Evolutionary conservation across 1,140 invertebrate species (phyloP).

Genomic region (Habropoda laboriosa): DNA sequence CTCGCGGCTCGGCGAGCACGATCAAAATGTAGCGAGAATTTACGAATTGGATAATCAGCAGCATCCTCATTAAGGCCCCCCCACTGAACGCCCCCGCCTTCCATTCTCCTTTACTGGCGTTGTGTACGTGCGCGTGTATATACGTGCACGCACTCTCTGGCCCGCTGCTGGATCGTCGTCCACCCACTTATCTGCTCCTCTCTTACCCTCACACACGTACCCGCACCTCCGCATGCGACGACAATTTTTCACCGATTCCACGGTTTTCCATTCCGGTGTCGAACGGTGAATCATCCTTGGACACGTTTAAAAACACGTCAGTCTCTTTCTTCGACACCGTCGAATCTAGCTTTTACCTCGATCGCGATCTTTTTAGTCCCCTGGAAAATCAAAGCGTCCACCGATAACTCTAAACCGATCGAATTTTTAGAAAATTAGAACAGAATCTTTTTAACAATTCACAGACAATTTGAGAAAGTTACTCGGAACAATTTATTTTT

Average conservation of each 20-base stretch:
- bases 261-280: conserved; percentile 23
- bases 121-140: conserved; percentile 36
- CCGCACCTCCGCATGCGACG: background rate
- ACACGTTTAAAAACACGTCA: conserved; percentile 18
- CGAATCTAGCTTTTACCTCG: background rate
- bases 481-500: too few species aligned
- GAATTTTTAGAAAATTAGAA: too few species aligned
- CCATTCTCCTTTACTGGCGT: conserved; percentile 69
- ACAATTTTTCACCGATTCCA: conserved; percentile 54
- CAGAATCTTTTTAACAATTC: too few species aligned
- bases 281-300: conserved; percentile 25
- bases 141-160: background rate
- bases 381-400: too few species aligned
- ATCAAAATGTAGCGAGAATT: conserved; percentile 83
- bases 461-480: too few species aligned
- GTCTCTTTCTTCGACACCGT: background rate
- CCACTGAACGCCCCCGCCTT: conserved; percentile 79
- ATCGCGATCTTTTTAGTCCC: conserved; percentile 7
- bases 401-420: too few species aligned
- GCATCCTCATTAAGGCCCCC: conserved; percentile 82
- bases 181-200: conserved; percentile 57
- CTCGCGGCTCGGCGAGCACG: conserved; percentile 73
- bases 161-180: conserved; percentile 18
- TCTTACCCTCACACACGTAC: background rate
- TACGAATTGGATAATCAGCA: conserved; percentile 83